A percentile compares a stretch with the other conserved stretches of the same genome.
phyloP scores from a whole-genome alignment of 2,888 invertebrate species.

The Rotaria magnacalcarata region DNA sequence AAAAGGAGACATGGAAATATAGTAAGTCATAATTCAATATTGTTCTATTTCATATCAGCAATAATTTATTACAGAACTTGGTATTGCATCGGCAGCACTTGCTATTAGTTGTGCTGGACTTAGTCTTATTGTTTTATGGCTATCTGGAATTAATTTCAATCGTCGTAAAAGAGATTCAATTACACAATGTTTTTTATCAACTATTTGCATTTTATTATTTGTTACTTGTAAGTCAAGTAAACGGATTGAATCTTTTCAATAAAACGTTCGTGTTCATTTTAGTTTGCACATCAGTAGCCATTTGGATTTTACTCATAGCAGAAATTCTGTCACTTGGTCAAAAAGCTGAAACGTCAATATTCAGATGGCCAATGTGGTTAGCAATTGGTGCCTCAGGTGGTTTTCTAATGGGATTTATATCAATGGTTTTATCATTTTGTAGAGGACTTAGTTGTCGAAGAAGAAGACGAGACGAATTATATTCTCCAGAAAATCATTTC shows the following conservation, averaged over 20 bases:
- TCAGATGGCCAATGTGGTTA: neutral
- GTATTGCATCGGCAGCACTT: neutral
- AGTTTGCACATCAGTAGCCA: neutral
- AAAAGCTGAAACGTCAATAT: neutral
- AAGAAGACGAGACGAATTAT: no score
- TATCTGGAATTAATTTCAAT: neutral
- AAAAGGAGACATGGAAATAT: neutral
- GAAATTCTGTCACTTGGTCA: neutral
- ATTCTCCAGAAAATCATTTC: neutral
- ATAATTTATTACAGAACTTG: neutral
- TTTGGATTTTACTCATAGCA: neutral
- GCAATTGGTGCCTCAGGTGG: neutral
- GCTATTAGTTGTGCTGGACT: neutral
- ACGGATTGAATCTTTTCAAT: neutral
- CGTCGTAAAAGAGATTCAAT: neutral
- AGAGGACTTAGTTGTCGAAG: no score
- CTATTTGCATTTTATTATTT: neutral
- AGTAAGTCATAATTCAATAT: neutral
- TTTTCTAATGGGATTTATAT: neutral
- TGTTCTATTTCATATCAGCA: neutral
- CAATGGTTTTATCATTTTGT: neutral
- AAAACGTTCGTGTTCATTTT: neutral
- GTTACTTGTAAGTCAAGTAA: neutral
- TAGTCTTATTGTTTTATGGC: neutral
- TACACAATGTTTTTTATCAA: neutral